These are phyloP conservation scores for Syrphus vitripennis DNA, from an alignment of 2,888 invertebrate species.

Conservation along the genomic window DNA sequence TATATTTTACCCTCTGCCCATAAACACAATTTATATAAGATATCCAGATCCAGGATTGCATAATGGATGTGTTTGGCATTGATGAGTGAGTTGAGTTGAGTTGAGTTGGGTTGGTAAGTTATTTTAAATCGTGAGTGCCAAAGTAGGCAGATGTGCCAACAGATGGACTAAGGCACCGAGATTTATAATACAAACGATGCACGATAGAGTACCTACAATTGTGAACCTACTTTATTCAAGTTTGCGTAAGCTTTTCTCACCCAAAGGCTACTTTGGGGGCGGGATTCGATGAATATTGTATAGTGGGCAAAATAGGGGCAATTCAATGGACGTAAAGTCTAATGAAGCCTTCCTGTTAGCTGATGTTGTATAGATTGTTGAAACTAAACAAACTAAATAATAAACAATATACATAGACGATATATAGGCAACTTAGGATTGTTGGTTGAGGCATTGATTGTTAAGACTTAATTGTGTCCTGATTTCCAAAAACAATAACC, in stretches of 20 bases:
- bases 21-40: no score
- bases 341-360: neutral
- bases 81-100: slow-evolving; percentile 40
- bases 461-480: neutral
- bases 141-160: slow-evolving; percentile 32
- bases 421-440: neutral
- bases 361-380: slow-evolving; percentile 4
- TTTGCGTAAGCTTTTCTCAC: slow-evolving; percentile 4
- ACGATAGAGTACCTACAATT: neutral
- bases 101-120: slow-evolving; percentile 18
- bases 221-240: neutral
- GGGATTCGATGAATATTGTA: slow-evolving; percentile 1
- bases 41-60: neutral
- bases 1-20: neutral
- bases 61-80: slow-evolving; percentile 59
- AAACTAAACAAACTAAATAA: neutral
- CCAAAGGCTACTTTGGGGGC: neutral
- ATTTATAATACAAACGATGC: slow-evolving; percentile 15
- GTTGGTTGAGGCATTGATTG: neutral
- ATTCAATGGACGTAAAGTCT: neutral
- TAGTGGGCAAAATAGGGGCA: neutral
- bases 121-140: slow-evolving; percentile 20
- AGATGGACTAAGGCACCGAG: slow-evolving; percentile 29
- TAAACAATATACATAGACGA: neutral
- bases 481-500: neutral